Conservation (phyloP, 1,140 invertebrate genomes). For the Globodera rostochiensis region DNA sequence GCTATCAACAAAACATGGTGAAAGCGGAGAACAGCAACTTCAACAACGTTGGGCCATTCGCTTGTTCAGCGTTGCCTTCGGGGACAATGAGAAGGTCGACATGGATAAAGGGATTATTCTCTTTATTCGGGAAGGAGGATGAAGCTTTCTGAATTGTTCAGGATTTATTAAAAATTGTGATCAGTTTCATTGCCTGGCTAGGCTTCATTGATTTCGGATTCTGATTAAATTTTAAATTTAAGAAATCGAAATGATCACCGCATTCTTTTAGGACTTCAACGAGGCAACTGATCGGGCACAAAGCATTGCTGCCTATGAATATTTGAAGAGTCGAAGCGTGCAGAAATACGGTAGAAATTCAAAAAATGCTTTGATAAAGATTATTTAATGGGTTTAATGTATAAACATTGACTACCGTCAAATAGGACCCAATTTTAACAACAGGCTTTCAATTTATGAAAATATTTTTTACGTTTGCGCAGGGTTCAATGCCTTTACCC, state of each 20-base stretch:
- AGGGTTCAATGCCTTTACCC: conserved; percentile 23
- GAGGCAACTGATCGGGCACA: conserved; percentile 32
- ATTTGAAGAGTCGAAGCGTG: conserved; percentile 6
- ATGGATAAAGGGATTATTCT: neutral
- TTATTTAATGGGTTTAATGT: no score
- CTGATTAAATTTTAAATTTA: neutral
- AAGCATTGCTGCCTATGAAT: conserved; percentile 27
- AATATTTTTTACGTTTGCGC: neutral
- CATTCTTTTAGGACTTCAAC: conserved; percentile 24
- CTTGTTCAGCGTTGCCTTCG: conserved; percentile 39
- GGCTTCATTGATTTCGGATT: no score
- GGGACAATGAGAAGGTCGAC: conserved; percentile 24
- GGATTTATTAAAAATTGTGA: neutral
- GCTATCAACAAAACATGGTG: no score
- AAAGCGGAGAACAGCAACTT: neutral
- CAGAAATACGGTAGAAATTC: conserved; percentile 1
- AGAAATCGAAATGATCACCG: neutral
- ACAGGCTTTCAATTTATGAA: neutral
- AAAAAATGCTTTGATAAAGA: no score
- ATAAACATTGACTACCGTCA: no score
- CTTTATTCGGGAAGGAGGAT: no score
- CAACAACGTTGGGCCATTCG: conserved; percentile 24
- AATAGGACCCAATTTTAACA: no score
- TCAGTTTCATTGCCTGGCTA: no score
- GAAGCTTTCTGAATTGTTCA: neutral